These are phyloP conservation scores for Macropus fuliginosus DNA, from an alignment of 2,797 vertebrate genomes.

Conservation along the genomic window DNA sequence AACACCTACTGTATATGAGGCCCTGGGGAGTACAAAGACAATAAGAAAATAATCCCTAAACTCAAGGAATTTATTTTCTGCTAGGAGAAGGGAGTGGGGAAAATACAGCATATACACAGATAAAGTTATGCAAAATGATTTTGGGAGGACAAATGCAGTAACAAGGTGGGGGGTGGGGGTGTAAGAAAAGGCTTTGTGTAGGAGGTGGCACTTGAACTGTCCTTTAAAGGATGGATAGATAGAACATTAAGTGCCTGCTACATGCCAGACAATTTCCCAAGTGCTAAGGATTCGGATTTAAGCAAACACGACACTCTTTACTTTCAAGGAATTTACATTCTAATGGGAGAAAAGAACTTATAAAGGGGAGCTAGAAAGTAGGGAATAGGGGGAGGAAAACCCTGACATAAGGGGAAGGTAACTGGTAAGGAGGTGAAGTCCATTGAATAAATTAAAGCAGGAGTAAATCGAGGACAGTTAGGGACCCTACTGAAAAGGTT, in stretches of 20 bases:
- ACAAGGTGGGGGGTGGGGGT: not conserved
- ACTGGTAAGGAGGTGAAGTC: not conserved
- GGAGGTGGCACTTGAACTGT: not conserved
- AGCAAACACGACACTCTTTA: not conserved
- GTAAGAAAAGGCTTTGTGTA: not conserved
- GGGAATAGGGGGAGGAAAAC: not conserved
- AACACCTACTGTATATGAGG: not conserved
- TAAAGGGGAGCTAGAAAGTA: not conserved
- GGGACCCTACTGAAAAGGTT: not conserved
- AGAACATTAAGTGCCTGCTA: not conserved
- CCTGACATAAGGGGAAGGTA: conserved; percentile 18
- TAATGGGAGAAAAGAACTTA: not conserved
- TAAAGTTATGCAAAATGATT: not conserved
- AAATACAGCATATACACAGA: not conserved
- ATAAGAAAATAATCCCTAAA: not conserved
- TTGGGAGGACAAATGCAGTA: not conserved
- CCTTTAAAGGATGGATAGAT: not conserved
- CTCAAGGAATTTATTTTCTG: not conserved
- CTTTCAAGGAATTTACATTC: not conserved
- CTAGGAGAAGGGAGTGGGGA: not conserved
- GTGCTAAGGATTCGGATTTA: not conserved
- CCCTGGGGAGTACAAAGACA: not conserved
- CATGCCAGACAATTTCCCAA: not conserved
- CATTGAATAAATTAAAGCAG: not conserved
- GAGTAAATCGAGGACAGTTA: not conserved